These are phyloP conservation scores for Leuciscus idus DNA, from an alignment of 2,113 vertebrate genomes.

Conservation along the genomic window DNA sequence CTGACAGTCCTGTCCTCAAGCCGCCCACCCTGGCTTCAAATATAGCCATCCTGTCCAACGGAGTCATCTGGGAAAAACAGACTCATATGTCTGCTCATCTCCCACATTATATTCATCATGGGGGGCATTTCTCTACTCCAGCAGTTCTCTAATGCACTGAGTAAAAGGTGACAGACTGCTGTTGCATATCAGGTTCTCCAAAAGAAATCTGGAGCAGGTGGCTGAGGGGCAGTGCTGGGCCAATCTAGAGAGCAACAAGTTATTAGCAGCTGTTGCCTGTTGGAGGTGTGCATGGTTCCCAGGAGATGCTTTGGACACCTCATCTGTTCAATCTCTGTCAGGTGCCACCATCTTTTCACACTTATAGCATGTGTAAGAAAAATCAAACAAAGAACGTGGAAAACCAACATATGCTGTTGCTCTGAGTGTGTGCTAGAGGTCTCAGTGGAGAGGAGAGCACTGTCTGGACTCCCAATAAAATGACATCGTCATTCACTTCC, in stretches of 20 bases:
- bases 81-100: neutral
- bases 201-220: neutral
- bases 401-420: constrained; percentile 4
- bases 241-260: neutral
- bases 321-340: neutral
- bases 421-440: neutral
- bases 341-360: constrained; percentile 15
- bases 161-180: neutral
- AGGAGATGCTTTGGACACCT: neutral
- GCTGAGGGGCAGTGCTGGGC: neutral
- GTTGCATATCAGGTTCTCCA: neutral
- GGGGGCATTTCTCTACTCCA: neutral
- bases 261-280: neutral
- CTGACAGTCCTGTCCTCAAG: constrained; percentile 2
- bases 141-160: neutral
- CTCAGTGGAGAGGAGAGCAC: neutral
- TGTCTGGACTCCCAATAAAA: neutral
- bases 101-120: neutral
- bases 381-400: neutral
- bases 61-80: neutral
- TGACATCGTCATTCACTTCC: neutral
- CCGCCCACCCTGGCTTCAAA: neutral
- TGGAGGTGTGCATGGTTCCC: neutral
- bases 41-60: neutral
- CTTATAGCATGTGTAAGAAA: neutral